Percentiles rank a stretch among this genome's conserved stretches.
Conservation (phyloP, 2,888 invertebrate species). For the Scaptomyza parva region DNA sequence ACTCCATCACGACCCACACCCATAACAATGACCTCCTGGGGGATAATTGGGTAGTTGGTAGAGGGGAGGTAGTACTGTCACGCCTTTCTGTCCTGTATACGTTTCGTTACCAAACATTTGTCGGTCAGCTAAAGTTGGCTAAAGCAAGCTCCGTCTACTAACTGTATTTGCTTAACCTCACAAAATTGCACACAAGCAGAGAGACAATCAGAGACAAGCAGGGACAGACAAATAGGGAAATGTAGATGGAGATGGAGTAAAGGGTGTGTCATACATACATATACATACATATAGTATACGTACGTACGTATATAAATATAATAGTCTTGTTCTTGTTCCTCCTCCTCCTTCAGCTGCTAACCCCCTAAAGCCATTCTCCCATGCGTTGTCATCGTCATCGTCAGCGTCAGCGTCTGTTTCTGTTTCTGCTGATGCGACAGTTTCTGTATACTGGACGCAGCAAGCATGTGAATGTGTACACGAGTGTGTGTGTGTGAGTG, state of each 20-base stretch:
- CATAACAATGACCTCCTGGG: slow-evolving; percentile 10
- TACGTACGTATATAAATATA: slow-evolving; percentile 50
- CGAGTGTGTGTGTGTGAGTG: background rate
- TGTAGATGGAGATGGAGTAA: background rate
- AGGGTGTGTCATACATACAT: slow-evolving; percentile 7
- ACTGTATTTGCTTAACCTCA: slow-evolving; percentile 73
- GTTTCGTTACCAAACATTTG: slow-evolving; percentile 46
- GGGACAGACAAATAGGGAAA: slow-evolving; percentile 1
- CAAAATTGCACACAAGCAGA: slow-evolving; percentile 8
- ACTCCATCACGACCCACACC: background rate
- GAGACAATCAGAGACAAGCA: background rate
- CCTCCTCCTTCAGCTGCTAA: no score
- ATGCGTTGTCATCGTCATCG: background rate
- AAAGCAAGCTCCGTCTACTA: slow-evolving; percentile 39
- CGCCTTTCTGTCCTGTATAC: slow-evolving; percentile 19
- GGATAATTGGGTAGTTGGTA: slow-evolving; percentile 3
- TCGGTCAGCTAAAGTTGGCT: slow-evolving; percentile 57
- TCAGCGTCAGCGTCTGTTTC: slow-evolving; percentile 34
- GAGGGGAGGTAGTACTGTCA: background rate
- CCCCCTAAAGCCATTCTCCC: background rate
- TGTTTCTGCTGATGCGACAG: slow-evolving; percentile 74
- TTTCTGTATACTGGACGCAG: slow-evolving; percentile 57
- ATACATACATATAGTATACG: slow-evolving; percentile 11
- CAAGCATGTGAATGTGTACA: slow-evolving; percentile 41
- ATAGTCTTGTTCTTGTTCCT: slow-evolving; percentile 32